These are phyloP conservation scores for Polypterus senegalus DNA, from an alignment of 2,113 vertebrate species.

Conservation along the genomic window DNA sequence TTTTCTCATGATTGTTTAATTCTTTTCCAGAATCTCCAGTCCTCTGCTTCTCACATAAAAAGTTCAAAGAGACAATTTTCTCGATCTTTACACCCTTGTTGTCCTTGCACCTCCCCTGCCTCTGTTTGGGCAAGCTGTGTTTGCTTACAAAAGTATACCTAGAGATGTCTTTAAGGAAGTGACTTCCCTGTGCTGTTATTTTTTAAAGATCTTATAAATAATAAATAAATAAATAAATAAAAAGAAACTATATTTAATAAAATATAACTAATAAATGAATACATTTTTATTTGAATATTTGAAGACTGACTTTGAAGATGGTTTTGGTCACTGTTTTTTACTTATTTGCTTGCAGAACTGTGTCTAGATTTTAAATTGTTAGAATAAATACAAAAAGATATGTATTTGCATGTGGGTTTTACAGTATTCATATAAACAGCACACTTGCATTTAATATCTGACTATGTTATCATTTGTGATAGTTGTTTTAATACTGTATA, in stretches of 20 bases:
- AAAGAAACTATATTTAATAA: no score
- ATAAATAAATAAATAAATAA: neutral
- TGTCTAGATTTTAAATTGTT: no score
- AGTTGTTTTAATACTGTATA: no score
- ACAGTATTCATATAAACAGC: neutral
- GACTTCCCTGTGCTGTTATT: neutral
- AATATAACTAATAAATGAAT: no score
- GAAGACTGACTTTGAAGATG: no score
- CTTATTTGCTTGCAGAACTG: no score
- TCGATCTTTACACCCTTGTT: neutral
- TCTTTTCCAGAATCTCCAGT: neutral
- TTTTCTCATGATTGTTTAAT: neutral
- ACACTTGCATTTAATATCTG: neutral
- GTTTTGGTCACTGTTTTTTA: no score
- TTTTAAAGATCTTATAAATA: neutral
- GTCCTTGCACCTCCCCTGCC: neutral
- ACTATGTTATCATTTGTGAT: neutral
- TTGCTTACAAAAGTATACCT: neutral
- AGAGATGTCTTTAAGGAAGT: neutral
- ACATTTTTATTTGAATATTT: no score
- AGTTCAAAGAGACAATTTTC: conserved; percentile 1
- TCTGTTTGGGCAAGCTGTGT: conserved; percentile 7
- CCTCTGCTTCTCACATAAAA: neutral
- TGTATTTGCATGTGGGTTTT: neutral
- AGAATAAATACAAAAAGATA: no score